Evolutionary conservation across 2,888 invertebrate species (phyloP).

Genomic region (Sialis lutaria): DNA sequence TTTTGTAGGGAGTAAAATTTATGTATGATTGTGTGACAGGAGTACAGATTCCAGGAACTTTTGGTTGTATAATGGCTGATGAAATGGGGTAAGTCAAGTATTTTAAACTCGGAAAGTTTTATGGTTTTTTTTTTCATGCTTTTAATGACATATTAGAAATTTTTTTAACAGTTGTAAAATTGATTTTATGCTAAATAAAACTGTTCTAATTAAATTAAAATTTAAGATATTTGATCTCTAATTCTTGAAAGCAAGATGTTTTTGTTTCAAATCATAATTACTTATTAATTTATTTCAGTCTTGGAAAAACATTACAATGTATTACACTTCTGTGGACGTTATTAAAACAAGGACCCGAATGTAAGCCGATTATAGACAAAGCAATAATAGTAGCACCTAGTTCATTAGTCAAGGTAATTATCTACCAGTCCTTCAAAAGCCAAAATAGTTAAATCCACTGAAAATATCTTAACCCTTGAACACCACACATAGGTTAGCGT

Average conservation of each 20-base stretch:
- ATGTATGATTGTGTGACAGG: constrained; percentile 99
- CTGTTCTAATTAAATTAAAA: too few species aligned
- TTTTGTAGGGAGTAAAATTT: constrained; percentile 73
- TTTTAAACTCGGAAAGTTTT: neutral
- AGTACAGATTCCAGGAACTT: constrained; percentile 63
- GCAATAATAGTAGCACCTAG: constrained; percentile 93
- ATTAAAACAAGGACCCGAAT: constrained; percentile 81
- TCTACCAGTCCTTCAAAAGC: constrained; percentile 1
- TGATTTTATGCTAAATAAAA: too few species aligned
- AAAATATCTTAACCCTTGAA: neutral
- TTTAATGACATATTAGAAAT: too few species aligned
- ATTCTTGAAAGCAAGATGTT: too few species aligned
- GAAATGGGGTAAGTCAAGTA: constrained; percentile 63
- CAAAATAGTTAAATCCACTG: neutral
- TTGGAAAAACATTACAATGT: constrained; percentile 96
- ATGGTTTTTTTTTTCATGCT: too few species aligned
- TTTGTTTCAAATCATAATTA: too few species aligned
- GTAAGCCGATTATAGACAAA: constrained; percentile 77
- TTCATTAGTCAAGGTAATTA: constrained; percentile 68
- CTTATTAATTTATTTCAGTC: constrained; percentile 16
- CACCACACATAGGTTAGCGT: too few species aligned
- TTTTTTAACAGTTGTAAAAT: too few species aligned
- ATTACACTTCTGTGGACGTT: constrained; percentile 92
- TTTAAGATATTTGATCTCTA: too few species aligned
- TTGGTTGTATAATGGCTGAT: constrained; percentile 99